Percentiles rank a stretch among this genome's conserved stretches.
Evolutionary conservation across 2,797 vertebrate species (phyloP).

Genomic region (Arnoldichthys spilopterus): DNA sequence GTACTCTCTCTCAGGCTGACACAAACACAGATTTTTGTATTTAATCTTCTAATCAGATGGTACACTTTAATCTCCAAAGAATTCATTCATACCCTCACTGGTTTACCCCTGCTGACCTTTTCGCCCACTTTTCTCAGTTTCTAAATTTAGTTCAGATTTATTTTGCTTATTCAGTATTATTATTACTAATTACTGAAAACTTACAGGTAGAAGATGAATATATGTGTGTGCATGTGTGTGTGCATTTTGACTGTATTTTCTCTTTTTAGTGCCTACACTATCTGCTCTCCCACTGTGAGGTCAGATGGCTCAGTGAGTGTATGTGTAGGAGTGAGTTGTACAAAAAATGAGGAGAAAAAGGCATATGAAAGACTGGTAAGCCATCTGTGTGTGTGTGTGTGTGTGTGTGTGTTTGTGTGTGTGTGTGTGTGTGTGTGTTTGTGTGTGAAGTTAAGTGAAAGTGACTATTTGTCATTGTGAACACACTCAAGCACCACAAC

Average conservation of each 20-base stretch:
- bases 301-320: constrained; percentile 52
- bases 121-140: not conserved
- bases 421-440: not conserved
- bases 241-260: not conserved
- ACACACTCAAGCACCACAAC: too few species aligned
- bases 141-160: not conserved
- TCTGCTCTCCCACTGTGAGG: constrained; percentile 58
- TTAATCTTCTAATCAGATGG: not conserved
- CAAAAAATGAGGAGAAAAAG: constrained; percentile 46
- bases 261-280: constrained; percentile 55
- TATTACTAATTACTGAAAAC: too few species aligned
- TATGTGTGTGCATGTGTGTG: not conserved
- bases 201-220: not conserved
- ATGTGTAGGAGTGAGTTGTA: constrained; percentile 40
- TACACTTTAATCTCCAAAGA: not conserved
- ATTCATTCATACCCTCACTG: not conserved
- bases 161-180: not conserved
- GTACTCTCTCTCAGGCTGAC: too few species aligned
- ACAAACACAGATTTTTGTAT: not conserved
- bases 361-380: constrained; percentile 42
- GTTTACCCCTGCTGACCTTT: not conserved
- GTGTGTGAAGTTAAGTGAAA: too few species aligned
- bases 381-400: not conserved
- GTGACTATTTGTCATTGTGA: too few species aligned
- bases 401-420: not conserved